Base-by-base conservation (phyloP, 2,113 vertebrate genomes). In the Psilopsiagon aurifrons region DNA sequence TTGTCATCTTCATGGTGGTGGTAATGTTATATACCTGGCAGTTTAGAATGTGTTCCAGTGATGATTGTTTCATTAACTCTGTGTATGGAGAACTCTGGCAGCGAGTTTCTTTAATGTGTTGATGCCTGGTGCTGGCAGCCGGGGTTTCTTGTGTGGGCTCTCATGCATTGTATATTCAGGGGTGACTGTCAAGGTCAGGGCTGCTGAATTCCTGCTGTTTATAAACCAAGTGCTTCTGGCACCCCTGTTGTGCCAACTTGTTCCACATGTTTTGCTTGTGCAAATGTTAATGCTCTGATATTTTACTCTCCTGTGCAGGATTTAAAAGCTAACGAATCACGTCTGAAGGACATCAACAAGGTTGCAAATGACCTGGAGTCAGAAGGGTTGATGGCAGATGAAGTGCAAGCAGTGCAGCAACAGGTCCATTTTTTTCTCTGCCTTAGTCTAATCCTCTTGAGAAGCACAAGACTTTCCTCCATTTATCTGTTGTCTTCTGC, bases 341-440 rank as follows among this genome's bases (percentile, higher is more conserved):
- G 99, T 27, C 98, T 99, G 95, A 98, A 99, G 96, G 99, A 99
- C 97, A 99, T 99, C 64, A 99, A 99, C 97, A 99, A 99, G 66
- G 99, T 99, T 96, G 99, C 99, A 0, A 98, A 98, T 23, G 99
- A 99, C 97, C 97, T 99, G 97, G 99, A 99, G 97, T 99, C 99
- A 5, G 99, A 99, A 95, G 99, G 99, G 23, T 98, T 99, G 57
- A 99, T 99, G 98, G 99, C 98, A 8, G 99, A 99, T 93, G 99
- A 99, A 95, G 98, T 99, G 3, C 98, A 99, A 80, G 98, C 98
- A 20, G 98, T 99, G 24, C 99, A 99, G 95, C 98, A 99, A 33
- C 99, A 99, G 99, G 99, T 99, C 31, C 0, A 43, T 29, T 46
- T 31, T 31, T 44, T 43, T 31, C 29, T 77, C 23, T 82, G 16